phyloP scores from a whole-genome alignment of 1,140 invertebrate genomes.

The Anthonomus grandis region DNA sequence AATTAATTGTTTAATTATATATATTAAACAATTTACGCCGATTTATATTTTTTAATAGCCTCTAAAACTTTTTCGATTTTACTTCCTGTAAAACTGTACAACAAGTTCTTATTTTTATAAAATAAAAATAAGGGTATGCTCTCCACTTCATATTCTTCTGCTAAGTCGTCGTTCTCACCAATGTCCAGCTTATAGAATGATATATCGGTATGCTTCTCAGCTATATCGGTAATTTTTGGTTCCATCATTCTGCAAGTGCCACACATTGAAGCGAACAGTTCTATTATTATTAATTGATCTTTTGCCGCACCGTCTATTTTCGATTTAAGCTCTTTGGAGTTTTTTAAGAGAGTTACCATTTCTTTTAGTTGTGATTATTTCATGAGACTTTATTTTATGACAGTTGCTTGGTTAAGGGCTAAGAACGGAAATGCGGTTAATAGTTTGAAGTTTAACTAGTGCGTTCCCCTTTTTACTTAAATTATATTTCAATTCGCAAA shows the following conservation, averaged over 20 bases:
- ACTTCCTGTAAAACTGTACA: not conserved
- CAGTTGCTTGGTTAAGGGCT: too few relatives aligned
- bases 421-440: too few relatives aligned
- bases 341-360: too few relatives aligned
- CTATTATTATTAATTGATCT: not conserved
- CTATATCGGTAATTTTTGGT: not conserved
- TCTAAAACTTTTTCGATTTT: conserved; percentile 5
- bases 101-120: not conserved
- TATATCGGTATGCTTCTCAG: not conserved
- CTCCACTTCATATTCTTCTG: conserved; percentile 2
- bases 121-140: conserved; percentile 5
- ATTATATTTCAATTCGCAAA: too few relatives aligned
- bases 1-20: too few relatives aligned
- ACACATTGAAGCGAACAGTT: conserved; percentile 10
- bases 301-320: not conserved
- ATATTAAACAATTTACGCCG: not conserved
- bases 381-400: too few relatives aligned
- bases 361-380: too few relatives aligned
- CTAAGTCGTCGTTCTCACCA: conserved; percentile 4
- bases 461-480: too few relatives aligned
- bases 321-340: too few relatives aligned
- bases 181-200: not conserved
- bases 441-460: too few relatives aligned
- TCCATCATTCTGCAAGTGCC: conserved; percentile 8
- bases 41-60: conserved; percentile 7